phyloP scores from a whole-genome alignment of 2,888 invertebrate genomes.

The Lasioglossum leucozonium region DNA sequence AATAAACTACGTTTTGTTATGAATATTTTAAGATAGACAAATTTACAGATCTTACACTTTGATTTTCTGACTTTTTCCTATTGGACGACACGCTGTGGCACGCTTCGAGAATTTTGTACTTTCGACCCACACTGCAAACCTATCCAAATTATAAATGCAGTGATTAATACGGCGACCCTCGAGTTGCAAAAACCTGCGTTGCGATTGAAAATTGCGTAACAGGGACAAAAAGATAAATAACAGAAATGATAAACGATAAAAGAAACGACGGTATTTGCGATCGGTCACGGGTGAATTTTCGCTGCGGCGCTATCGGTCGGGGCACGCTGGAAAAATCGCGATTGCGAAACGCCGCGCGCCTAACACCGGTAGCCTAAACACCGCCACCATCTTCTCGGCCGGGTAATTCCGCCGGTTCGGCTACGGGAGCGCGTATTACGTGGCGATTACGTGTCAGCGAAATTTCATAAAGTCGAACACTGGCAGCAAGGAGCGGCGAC shows the following conservation, averaged over 20 bases:
- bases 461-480: neutral
- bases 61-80: too few relatives aligned
- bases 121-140: too few relatives aligned
- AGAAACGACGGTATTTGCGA: neutral
- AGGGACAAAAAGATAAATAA: too few relatives aligned
- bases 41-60: too few relatives aligned
- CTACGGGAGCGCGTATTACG: neutral
- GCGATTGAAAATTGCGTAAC: too few relatives aligned
- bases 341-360: neutral
- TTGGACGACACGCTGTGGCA: too few relatives aligned
- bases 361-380: neutral
- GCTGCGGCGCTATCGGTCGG: neutral
- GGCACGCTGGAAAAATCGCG: neutral
- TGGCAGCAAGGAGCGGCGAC: neutral
- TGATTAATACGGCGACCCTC: too few relatives aligned
- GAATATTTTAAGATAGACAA: too few relatives aligned
- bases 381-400: neutral
- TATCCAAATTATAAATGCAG: too few relatives aligned
- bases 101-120: too few relatives aligned
- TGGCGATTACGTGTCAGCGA: slow-evolving; percentile 8
- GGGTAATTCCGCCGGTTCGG: neutral
- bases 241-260: neutral
- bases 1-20: too few relatives aligned
- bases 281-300: neutral
- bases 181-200: too few relatives aligned